phyloP scores from a whole-genome alignment of 2,113 vertebrate genomes.

The Hipposideros armiger region DNA sequence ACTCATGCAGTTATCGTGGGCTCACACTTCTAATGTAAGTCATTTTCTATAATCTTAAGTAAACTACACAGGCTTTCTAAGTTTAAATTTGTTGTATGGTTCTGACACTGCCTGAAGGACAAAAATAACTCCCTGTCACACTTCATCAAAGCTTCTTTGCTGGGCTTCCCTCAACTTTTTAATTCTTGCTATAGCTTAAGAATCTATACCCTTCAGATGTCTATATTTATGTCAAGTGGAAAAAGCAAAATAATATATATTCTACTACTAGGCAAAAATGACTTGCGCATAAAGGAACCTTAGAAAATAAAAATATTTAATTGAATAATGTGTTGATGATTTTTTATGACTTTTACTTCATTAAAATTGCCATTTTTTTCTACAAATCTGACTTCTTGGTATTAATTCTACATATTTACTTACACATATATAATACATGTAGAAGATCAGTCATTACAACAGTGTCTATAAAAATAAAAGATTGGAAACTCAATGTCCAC shows the following conservation, averaged over 20 bases:
- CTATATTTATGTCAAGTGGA: not conserved
- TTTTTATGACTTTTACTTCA: not conserved
- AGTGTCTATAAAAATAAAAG: constrained; percentile 30
- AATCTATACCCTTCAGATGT: not conserved
- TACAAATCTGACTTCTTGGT: not conserved
- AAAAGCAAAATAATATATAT: constrained; percentile 2
- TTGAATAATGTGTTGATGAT: not conserved
- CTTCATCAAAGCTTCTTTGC: not conserved
- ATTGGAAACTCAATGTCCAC: not conserved
- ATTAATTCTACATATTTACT: not conserved
- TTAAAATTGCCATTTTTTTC: constrained; percentile 12
- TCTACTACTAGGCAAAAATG: not conserved
- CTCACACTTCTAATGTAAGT: not conserved
- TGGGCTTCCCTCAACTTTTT: not conserved
- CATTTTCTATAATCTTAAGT: not conserved
- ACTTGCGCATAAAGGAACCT: not conserved
- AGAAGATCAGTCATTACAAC: not conserved
- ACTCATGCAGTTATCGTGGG: not conserved
- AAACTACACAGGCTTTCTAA: not conserved
- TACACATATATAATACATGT: not conserved
- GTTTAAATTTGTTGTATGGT: not conserved
- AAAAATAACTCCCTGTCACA: not conserved
- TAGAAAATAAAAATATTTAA: constrained; percentile 9
- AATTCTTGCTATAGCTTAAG: not conserved
- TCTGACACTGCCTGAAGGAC: not conserved